A percentile compares a stretch with the other conserved stretches of the same genome.
Conservation (phyloP, 2,797 vertebrate genomes). For the Esox masquinongy region DNA sequence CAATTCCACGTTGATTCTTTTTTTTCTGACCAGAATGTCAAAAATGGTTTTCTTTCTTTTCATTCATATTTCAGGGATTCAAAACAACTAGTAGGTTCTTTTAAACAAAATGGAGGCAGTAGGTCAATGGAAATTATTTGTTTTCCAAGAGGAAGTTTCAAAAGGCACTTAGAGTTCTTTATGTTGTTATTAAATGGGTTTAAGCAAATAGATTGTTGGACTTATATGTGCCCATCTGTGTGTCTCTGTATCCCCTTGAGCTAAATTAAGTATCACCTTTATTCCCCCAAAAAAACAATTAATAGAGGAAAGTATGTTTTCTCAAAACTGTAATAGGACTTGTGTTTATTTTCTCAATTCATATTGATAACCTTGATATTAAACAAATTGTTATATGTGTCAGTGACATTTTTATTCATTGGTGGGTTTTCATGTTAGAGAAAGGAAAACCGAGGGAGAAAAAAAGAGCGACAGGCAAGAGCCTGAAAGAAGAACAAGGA, state of each 20-base stretch:
- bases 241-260: constrained; percentile 58
- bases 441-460: constrained; percentile 7
- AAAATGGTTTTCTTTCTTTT: background rate
- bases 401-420: constrained; percentile 49
- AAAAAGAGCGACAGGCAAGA: background rate
- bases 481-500: constrained; percentile 2
- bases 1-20: background rate
- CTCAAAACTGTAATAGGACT: constrained; percentile 61
- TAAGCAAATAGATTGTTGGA: constrained; percentile 60
- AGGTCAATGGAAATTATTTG: constrained; percentile 17
- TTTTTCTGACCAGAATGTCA: background rate
- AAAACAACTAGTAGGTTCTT: background rate
- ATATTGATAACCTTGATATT: constrained; percentile 55
- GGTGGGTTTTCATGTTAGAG: constrained; percentile 5
- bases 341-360: constrained; percentile 51
- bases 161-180: constrained; percentile 32
- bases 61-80: background rate
- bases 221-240: constrained; percentile 47
- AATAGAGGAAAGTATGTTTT: constrained; percentile 69
- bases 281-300: constrained; percentile 76
- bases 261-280: constrained; percentile 78
- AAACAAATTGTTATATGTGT: constrained; percentile 54
- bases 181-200: constrained; percentile 50
- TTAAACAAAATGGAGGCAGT: constrained; percentile 1
- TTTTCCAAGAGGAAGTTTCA: constrained; percentile 17